Base-by-base conservation (phyloP, 1,140 invertebrate species). In the Cherax destructor region DNA sequence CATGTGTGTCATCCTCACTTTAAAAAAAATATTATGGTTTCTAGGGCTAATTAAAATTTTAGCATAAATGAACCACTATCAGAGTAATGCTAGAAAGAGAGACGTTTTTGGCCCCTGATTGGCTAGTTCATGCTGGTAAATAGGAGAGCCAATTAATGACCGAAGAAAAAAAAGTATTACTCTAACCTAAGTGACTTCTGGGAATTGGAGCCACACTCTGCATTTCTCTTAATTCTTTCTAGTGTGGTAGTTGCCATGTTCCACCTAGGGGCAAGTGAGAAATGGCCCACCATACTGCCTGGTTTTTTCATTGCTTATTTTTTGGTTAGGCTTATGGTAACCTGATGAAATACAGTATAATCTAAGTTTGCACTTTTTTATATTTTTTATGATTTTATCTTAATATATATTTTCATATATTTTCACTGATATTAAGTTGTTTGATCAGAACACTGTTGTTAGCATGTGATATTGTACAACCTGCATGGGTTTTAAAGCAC, bases 241-340 rank as follows among this genome's bases (percentile, higher is more conserved):
- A 69, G 52, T 81, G 41, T 81, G 56, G 50, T 81, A 47, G 83
- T 5, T 13, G 83, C 83, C 83, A 74, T 9, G 41, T 50, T 85
- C 65, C 83, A 85, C 83, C 83, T 50, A 7, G 61, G 69, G 83
- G 69, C 83, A 85, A 74, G 83, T 85, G 83, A 85, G 65, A 85
- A 69, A 47, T 50, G 61, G 83, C 41, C 49, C 49, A n/a, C 65
- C 83, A 69, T 74, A 50, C 47, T 74, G 41, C 61, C 69, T 85
- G 83, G 47, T 50, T 61, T 13, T 50, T 16, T 50, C 69, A 24
- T 24, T 47, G 69, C 61, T 50, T 61, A 61, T 50, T 13, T 79
- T 78, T 50, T 79, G 13, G 41, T 78, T 78, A 78, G 30, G 30
- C 30, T 78, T 78, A 30, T 41, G 13, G 24, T 78, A 47, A 7